Percentiles rank a stretch among this genome's conserved stretches.
phyloP scores from a whole-genome alignment of 2,888 invertebrate species.

The Lobophora halterata region DNA sequence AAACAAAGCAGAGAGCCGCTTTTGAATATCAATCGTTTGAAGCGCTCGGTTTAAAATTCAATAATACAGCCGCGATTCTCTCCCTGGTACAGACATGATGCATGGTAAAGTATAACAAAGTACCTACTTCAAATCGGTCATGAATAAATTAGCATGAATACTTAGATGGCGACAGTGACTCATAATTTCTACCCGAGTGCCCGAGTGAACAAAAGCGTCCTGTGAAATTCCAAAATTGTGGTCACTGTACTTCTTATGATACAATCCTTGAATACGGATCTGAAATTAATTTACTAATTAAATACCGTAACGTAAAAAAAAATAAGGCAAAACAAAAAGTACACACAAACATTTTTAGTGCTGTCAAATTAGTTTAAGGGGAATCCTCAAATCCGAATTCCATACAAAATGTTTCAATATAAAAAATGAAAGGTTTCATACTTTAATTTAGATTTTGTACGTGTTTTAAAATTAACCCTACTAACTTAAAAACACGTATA shows the following conservation, averaged over 20 bases:
- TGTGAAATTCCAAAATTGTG: constrained; percentile 5
- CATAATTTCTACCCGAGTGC: constrained; percentile 6
- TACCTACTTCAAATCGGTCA: constrained; percentile 7
- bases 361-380: no score
- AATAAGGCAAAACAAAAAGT: no score
- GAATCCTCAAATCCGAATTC: no score
- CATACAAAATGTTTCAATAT: no score
- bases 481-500: no score
- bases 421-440: no score
- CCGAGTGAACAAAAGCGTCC: not conserved
- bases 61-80: constrained; percentile 15
- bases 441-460: no score
- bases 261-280: no score
- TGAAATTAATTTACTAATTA: no score
- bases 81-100: constrained; percentile 11
- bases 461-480: no score
- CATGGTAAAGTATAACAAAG: constrained; percentile 3
- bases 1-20: constrained; percentile 41
- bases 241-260: not conserved
- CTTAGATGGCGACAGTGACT: constrained; percentile 5
- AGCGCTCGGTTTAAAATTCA: constrained; percentile 17
- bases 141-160: constrained; percentile 17
- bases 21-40: constrained; percentile 42
- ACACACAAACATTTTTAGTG: no score
- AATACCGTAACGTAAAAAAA: no score